phyloP scores from a whole-genome alignment of 1,140 invertebrate species.

The Nymphalis io region DNA sequence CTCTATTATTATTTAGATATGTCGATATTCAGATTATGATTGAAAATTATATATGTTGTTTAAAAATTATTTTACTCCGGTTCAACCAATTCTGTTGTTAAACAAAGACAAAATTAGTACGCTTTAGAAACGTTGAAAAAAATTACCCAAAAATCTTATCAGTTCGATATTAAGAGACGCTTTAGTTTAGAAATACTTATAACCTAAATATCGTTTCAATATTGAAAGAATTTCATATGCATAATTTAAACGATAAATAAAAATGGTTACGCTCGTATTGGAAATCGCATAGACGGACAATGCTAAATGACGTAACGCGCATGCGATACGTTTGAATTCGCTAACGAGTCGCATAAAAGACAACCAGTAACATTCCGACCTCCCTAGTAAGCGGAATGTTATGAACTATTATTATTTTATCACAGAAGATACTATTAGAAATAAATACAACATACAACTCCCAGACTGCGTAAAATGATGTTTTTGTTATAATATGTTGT shows the following conservation, averaged over 20 bases:
- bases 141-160: neutral
- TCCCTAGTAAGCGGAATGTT: conserved; percentile 6
- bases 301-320: conserved; percentile 44
- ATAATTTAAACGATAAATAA: neutral
- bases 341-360: conserved; percentile 22
- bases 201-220: neutral
- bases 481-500: neutral
- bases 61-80: neutral
- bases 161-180: neutral
- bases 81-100: too few species aligned
- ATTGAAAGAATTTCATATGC: neutral
- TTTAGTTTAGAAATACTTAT: neutral
- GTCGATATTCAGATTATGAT: neutral
- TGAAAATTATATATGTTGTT: neutral
- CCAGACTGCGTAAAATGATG: neutral
- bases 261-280: conserved; percentile 14
- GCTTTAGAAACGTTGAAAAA: neutral
- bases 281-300: conserved; percentile 15
- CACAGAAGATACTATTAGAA: neutral
- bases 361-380: conserved; percentile 30
- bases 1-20: neutral
- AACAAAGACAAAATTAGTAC: neutral
- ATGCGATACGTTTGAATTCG: conserved; percentile 40
- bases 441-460: neutral
- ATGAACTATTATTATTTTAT: neutral